phyloP scores from a whole-genome alignment of 2,113 vertebrate species.

The Paratilapia polleni region DNA sequence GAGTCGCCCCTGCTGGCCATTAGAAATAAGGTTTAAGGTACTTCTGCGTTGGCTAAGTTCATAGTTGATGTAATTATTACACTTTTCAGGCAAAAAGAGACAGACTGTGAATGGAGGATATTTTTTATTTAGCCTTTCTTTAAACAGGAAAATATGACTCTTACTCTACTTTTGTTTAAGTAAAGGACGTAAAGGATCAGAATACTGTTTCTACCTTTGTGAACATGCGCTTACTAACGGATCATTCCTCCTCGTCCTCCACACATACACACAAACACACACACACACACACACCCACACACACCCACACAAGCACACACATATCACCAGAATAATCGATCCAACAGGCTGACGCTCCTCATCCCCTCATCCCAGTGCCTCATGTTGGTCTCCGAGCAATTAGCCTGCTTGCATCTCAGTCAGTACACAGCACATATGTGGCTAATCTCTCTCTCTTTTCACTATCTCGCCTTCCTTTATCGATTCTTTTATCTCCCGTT shows the following conservation, averaged over 20 bases:
- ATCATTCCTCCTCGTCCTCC: neutral
- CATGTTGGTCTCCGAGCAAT: conserved; percentile 74
- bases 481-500: conserved; percentile 59
- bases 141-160: too few relatives aligned
- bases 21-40: neutral
- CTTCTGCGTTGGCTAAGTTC: neutral
- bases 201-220: neutral
- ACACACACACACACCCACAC: neutral
- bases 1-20: neutral
- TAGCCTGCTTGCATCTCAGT: conserved; percentile 69
- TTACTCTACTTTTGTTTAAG: neutral
- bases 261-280: neutral
- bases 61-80: neutral
- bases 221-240: neutral
- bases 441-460: conserved; percentile 64
- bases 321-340: conserved; percentile 60
- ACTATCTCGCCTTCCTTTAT: conserved; percentile 62
- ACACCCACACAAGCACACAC: neutral
- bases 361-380: conserved; percentile 53
- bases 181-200: neutral
- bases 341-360: conserved; percentile 44
- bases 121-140: neutral
- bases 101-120: neutral
- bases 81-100: neutral
- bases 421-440: conserved; percentile 56